phyloP scores from a whole-genome alignment of 2,888 invertebrate genomes.

The Galeopsomyia nigrocyanea region DNA sequence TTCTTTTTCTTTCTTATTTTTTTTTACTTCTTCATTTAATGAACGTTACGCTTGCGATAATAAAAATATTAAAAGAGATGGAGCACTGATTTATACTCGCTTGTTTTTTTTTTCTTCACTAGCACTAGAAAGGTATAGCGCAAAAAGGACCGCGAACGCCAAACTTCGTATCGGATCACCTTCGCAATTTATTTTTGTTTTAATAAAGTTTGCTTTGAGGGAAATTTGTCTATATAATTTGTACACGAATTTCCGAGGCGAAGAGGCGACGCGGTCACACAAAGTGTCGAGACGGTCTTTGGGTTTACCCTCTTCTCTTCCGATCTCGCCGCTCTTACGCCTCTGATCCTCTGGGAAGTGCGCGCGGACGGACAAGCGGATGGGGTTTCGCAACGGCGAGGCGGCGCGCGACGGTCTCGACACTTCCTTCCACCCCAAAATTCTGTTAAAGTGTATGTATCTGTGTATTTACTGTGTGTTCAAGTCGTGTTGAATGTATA shows the following conservation, averaged over 20 bases:
- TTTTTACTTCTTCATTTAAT: slow-evolving; percentile 51
- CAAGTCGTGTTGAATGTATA: no score
- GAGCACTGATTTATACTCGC: slow-evolving; percentile 56
- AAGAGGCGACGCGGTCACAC: slow-evolving; percentile 49
- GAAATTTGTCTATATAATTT: slow-evolving; percentile 13
- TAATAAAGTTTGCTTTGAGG: slow-evolving; percentile 17
- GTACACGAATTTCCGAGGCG: slow-evolving; percentile 46
- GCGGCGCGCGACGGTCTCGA: slow-evolving; percentile 39
- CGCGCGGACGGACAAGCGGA: slow-evolving; percentile 48
- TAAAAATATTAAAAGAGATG: slow-evolving; percentile 69
- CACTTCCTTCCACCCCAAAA: slow-evolving; percentile 32
- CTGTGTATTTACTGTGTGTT: no score
- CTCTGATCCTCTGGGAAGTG: slow-evolving; percentile 37
- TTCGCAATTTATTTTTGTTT: slow-evolving; percentile 36
- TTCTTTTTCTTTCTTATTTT: slow-evolving; percentile 27
- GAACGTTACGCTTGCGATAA: slow-evolving; percentile 65
- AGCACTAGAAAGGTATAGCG: slow-evolving; percentile 46
- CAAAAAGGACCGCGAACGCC: slow-evolving; percentile 24
- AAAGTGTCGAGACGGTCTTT: slow-evolving; percentile 56
- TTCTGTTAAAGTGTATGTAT: no score
- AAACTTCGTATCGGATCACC: slow-evolving; percentile 40
- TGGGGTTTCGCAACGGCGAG: slow-evolving; percentile 44
- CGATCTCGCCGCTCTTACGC: slow-evolving; percentile 33
- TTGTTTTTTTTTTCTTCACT: slow-evolving; percentile 40
- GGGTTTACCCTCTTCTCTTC: background rate